Evolutionary conservation across 2,888 invertebrate species (phyloP), one percentile per base, ranked within the genome.

Genomic region (Belgica antarctica): DNA sequence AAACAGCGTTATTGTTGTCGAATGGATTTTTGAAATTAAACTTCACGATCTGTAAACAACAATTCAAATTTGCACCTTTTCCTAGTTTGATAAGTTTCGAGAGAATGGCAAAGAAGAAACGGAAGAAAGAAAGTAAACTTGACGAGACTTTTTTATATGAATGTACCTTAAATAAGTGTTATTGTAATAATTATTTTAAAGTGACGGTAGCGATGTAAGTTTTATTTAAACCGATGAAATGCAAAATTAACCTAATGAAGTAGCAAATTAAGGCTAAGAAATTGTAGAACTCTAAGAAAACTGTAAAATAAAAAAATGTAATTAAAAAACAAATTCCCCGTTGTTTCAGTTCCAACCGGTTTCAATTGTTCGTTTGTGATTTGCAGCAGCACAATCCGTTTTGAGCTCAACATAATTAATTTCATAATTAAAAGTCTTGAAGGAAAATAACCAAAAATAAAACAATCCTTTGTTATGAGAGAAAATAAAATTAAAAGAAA

Each of bases 91-190:
- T n/a, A n/a, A n/a, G n/a, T n/a, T n/a, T n/a, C n/a, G n/a, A n/a
- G n/a, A n/a, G n/a, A n/a, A n/a, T n/a, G n/a, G n/a, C 17, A 2
- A 52, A 52, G 17, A 52, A 22, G 12, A 22, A 22, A 52, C 7
- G 52, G 41, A 15, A 15, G 47, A 47, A 47, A 57, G 24, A 57
- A 24, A 2, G 46, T 41, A n/a, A 57, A 25, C 22, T 19, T 31
- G 28, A 31, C 52, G 25, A 57, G 31, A 52, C 34, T 57, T 68
- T 31, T 52, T 31, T 68, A 68, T 68, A 68, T 68, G 52, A 68
- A 68, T 68, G 57, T 68, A 68, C 52, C 68, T 68, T 68, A 68
- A 52, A 68, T 68, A 57, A 68, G 66, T 66, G 65, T 65, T 59
- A 59, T 4, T 63, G 36, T 63, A 63, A 59, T 59, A 65, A 65